phyloP scores from a whole-genome alignment of 2,888 invertebrate species.

The Trachelus tabidus region DNA sequence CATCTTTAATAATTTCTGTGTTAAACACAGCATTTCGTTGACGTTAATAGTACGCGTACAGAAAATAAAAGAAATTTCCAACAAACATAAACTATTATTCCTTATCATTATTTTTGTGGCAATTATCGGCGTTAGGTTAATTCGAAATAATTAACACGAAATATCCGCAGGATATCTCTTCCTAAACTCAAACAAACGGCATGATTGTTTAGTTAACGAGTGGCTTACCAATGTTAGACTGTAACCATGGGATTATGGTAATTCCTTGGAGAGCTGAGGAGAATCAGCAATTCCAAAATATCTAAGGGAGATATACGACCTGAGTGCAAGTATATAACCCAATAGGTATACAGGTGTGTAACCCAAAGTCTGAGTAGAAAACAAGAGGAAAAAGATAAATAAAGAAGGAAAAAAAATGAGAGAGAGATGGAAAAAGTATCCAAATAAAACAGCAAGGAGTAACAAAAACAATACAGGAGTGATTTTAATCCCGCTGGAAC shows the following conservation, averaged over 20 bases:
- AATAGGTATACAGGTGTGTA: background rate
- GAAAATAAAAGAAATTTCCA: too few species aligned
- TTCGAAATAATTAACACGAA: background rate
- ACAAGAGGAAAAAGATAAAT: background rate
- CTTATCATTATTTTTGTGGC: background rate
- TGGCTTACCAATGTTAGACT: slow-evolving; percentile 17
- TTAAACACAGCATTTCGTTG: too few species aligned
- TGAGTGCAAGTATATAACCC: background rate
- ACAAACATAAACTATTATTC: too few species aligned
- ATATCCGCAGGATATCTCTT: background rate
- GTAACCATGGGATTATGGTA: slow-evolving; percentile 37
- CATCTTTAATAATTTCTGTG: too few species aligned
- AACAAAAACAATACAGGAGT: slow-evolving; percentile 18
- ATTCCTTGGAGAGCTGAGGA: slow-evolving; percentile 20
- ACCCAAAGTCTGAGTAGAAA: background rate
- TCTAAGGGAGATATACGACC: background rate
- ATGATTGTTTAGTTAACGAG: slow-evolving; percentile 3
- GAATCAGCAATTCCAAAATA: background rate
- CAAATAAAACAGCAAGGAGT: background rate
- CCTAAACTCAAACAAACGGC: background rate
- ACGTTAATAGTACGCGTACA: too few species aligned
- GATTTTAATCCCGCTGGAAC: slow-evolving; percentile 37
- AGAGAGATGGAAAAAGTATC: too few species aligned
- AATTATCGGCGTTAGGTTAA: background rate
- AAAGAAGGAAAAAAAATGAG: background rate